Evolutionary conservation across 2,797 vertebrate genomes (phyloP).

Genomic region (Acanthiza pusilla): DNA sequence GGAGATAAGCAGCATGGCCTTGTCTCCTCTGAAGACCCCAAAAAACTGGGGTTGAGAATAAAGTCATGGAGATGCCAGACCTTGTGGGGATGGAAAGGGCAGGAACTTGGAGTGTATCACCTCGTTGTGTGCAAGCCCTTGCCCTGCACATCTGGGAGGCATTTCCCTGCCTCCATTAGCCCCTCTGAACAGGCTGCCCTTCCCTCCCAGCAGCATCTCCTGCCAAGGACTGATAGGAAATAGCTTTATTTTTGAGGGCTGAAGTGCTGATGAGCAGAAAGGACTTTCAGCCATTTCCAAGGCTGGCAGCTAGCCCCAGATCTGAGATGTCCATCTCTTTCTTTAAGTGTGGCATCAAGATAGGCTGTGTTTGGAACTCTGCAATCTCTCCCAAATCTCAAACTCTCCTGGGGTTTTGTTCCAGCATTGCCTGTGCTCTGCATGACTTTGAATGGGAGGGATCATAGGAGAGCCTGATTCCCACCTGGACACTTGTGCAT

Average conservation of each 20-base stretch:
- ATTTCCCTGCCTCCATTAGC: not conserved
- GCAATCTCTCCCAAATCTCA: not conserved
- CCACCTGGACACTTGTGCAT: not conserved
- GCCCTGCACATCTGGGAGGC: not conserved
- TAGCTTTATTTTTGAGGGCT: not conserved
- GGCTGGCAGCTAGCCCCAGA: not conserved
- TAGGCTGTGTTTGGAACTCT: not conserved
- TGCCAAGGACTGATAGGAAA: not conserved
- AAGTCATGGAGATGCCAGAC: not conserved
- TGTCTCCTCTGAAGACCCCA: not conserved
- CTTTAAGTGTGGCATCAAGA: not conserved
- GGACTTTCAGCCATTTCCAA: not conserved
- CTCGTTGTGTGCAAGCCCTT: not conserved
- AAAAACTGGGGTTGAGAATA: not conserved
- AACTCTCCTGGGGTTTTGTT: not conserved
- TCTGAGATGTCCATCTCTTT: not conserved
- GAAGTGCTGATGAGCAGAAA: not conserved
- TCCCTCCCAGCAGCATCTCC: not conserved
- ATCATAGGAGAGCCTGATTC: not conserved
- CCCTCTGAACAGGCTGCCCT: not conserved
- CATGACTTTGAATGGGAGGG: not conserved
- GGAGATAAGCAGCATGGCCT: not conserved
- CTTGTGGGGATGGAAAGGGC: not conserved
- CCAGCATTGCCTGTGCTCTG: not conserved
- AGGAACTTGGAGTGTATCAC: not conserved